phyloP scores from a whole-genome alignment of 2,888 invertebrate genomes.

The Nycteola revayana region DNA sequence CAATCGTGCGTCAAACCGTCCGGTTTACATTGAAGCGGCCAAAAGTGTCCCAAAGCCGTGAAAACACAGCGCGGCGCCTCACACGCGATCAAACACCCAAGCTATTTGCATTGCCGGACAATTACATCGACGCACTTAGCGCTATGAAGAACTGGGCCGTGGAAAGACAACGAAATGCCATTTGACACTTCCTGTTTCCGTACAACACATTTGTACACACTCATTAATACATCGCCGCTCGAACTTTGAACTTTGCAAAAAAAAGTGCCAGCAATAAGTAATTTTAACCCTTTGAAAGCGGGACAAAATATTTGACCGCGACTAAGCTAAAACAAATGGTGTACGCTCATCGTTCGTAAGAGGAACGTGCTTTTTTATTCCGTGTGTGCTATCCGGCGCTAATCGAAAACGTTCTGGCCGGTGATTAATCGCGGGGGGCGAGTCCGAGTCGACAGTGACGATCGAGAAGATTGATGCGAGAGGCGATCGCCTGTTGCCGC shows the following conservation, averaged over 20 bases:
- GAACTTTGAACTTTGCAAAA: neutral
- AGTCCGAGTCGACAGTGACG: conserved; percentile 64
- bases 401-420: conserved; percentile 70
- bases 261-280: too few species aligned
- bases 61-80: conserved; percentile 36
- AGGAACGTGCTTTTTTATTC: conserved; percentile 53
- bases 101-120: conserved; percentile 75
- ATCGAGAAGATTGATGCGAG: conserved; percentile 68
- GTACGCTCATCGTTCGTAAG: conserved; percentile 52
- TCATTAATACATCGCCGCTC: conserved; percentile 23
- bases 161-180: conserved; percentile 75
- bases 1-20: conserved; percentile 40
- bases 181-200: conserved; percentile 80
- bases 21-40: conserved; percentile 38
- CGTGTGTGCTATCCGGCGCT: conserved; percentile 55
- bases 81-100: conserved; percentile 48
- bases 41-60: conserved; percentile 42
- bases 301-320: conserved; percentile 25
- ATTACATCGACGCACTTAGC: conserved; percentile 77
- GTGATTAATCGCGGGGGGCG: conserved; percentile 75
- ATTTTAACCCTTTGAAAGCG: conserved; percentile 16
- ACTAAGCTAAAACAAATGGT: conserved; percentile 41
- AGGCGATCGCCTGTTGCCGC: conserved; percentile 45
- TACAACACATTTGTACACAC: conserved; percentile 40
- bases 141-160: conserved; percentile 72